phyloP scores from a whole-genome alignment of 1,140 invertebrate species.

The Lerema accius region DNA sequence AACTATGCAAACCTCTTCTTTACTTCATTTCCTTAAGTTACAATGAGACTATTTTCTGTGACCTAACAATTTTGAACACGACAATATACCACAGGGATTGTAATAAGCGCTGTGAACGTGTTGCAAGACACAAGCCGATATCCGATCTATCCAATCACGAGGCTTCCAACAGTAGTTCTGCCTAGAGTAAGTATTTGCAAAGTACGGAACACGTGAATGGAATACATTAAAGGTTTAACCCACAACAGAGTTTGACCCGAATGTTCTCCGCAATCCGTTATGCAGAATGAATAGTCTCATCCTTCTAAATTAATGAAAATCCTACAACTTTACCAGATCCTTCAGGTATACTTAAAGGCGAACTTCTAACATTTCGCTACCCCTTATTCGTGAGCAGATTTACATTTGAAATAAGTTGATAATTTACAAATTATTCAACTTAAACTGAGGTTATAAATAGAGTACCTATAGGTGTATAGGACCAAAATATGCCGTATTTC shows the following conservation, averaged over 20 bases:
- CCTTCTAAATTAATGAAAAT: not conserved
- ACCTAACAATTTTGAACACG: not conserved
- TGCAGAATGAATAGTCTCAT: not conserved
- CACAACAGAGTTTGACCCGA: conserved; percentile 27
- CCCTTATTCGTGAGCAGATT: too few relatives aligned
- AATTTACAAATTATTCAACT: too few relatives aligned
- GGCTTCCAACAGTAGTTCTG: conserved; percentile 34
- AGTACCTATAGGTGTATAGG: too few relatives aligned
- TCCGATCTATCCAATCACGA: conserved; percentile 34
- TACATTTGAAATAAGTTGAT: too few relatives aligned
- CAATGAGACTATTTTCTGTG: not conserved
- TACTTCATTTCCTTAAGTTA: too few relatives aligned
- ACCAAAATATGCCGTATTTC: too few relatives aligned
- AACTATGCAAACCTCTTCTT: too few relatives aligned
- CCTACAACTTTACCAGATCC: not conserved
- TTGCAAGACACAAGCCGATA: conserved; percentile 11
- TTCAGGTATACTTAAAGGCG: not conserved
- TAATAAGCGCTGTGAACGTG: conserved; percentile 9
- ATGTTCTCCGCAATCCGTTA: not conserved
- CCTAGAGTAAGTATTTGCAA: conserved; percentile 28
- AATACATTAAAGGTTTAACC: conserved; percentile 49
- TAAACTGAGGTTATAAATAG: too few relatives aligned
- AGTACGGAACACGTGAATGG: conserved; percentile 44
- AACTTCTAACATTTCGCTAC: not conserved
- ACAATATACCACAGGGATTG: not conserved